Conservation (phyloP, 2,113 vertebrate genomes). For the Reinhardtius hippoglossoides region DNA sequence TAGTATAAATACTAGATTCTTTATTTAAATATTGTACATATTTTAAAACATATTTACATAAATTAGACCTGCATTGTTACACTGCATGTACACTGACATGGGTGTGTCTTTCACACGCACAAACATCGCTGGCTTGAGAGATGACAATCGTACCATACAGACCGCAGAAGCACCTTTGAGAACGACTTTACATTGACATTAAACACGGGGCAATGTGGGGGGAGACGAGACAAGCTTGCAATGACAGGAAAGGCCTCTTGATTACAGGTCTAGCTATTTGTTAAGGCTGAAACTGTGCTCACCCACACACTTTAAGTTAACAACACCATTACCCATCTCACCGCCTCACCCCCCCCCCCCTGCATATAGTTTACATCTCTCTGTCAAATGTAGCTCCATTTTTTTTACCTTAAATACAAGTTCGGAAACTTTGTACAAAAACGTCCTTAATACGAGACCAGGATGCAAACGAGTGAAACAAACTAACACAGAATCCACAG, state of each 20-base stretch:
- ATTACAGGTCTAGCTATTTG: constrained; percentile 67
- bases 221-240: constrained; percentile 67
- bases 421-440: constrained; percentile 15
- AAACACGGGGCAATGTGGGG: constrained; percentile 42
- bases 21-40: constrained; percentile 87
- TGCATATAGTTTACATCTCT: constrained; percentile 20
- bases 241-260: constrained; percentile 73
- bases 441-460: neutral
- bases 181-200: constrained; percentile 52
- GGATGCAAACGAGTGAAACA: neutral
- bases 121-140: constrained; percentile 67
- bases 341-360: neutral
- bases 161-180: constrained; percentile 80
- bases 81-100: constrained; percentile 65
- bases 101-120: constrained; percentile 64
- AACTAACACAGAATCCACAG: constrained; percentile 24
- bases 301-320: constrained; percentile 22
- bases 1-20: constrained; percentile 85
- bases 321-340: constrained; percentile 32
- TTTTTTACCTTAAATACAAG: constrained; percentile 19
- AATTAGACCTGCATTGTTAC: constrained; percentile 81
- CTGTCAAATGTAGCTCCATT: constrained; percentile 23
- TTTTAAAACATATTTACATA: constrained; percentile 85
- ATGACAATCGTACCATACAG: constrained; percentile 68
- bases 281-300: constrained; percentile 78